Conservation (phyloP, 2,888 invertebrate genomes). For the Clistopyga incitator region DNA sequence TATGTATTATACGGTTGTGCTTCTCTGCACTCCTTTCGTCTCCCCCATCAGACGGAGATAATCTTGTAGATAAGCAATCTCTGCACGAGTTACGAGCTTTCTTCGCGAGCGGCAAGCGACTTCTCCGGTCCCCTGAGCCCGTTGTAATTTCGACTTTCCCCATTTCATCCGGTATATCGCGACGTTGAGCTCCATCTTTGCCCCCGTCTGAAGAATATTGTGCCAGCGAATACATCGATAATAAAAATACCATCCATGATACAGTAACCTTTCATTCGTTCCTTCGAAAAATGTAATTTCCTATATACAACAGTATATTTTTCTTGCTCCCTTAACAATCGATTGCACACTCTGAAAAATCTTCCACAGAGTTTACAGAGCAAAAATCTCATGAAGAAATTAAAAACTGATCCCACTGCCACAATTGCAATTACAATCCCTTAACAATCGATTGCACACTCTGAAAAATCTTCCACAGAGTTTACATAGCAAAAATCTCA, state of each 20-base stretch:
- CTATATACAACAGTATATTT: too few relatives aligned
- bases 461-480: too few relatives aligned
- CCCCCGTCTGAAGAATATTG: constrained; percentile 36
- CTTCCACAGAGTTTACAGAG: too few relatives aligned
- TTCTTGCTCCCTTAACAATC: too few relatives aligned
- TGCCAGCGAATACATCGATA: constrained; percentile 35
- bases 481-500: too few relatives aligned
- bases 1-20: constrained; percentile 59
- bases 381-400: too few relatives aligned
- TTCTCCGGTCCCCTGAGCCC: constrained; percentile 60
- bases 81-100: constrained; percentile 71
- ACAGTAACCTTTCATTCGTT: not conserved
- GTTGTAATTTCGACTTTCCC: constrained; percentile 65
- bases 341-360: too few relatives aligned
- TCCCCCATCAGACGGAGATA: constrained; percentile 69
- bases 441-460: too few relatives aligned
- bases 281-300: not conserved
- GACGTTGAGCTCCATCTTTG: constrained; percentile 22
- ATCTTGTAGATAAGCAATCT: constrained; percentile 73
- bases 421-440: too few relatives aligned
- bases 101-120: constrained; percentile 53
- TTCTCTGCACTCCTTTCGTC: constrained; percentile 50
- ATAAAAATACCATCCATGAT: not conserved
- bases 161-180: constrained; percentile 49
- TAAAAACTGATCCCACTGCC: too few relatives aligned